A percentile compares a stretch with the other conserved stretches of the same genome.
Evolutionary conservation across 2,888 invertebrate species (phyloP).

Genomic region (Idaea dimidiata): DNA sequence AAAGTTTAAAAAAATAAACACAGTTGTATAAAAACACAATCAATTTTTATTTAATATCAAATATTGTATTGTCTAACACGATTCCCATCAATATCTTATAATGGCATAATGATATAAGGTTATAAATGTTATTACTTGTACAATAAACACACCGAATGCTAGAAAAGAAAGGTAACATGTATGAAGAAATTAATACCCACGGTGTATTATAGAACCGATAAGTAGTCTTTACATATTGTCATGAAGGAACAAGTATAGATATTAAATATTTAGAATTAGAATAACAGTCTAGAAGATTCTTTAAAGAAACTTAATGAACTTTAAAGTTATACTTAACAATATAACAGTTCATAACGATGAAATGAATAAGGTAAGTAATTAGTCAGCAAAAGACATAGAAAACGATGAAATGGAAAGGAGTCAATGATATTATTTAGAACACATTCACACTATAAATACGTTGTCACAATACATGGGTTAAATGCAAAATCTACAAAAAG

Average conservation of each 20-base stretch:
- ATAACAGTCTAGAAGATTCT: conserved; percentile 23
- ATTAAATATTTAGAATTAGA: conserved; percentile 32
- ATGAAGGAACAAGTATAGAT: conserved; percentile 71
- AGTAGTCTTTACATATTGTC: conserved; percentile 49
- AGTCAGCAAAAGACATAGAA: conserved; percentile 20
- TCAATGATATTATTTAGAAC: conserved; percentile 59
- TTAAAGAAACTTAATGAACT: conserved; percentile 8
- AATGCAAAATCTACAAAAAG: conserved; percentile 77
- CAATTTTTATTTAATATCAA: conserved; percentile 81
- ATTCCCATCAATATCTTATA: conserved; percentile 76
- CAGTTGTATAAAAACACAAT: conserved; percentile 73
- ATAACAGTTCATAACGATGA: background rate
- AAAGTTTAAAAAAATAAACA: conserved; percentile 44
- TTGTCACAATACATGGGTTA: conserved; percentile 77
- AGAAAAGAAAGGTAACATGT: conserved; percentile 26
- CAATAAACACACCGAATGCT: conserved; percentile 47
- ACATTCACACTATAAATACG: conserved; percentile 70
- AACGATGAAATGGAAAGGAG: conserved; percentile 42
- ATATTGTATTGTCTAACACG: conserved; percentile 82
- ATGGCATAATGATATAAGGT: conserved; percentile 66
- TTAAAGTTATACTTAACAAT: conserved; percentile 1
- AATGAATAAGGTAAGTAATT: background rate
- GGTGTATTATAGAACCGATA: conserved; percentile 17
- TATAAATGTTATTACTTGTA: conserved; percentile 64
- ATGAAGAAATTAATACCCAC: conserved; percentile 19